Conservation (phyloP, 2,888 invertebrate species). For the Scaeva pyrastri region DNA sequence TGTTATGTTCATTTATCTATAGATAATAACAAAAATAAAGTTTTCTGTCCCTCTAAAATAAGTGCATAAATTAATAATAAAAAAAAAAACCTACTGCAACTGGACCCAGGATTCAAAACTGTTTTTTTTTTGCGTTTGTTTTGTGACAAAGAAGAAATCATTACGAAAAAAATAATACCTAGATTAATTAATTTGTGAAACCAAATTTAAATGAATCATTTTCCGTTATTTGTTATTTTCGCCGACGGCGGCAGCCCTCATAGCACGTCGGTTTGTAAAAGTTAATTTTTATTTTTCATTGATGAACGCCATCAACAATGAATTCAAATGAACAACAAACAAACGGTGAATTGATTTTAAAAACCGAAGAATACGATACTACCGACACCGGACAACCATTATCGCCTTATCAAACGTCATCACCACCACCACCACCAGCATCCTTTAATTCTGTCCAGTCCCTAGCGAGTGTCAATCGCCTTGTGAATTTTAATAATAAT, state of each 20-base stretch:
- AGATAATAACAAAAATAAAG: not conserved
- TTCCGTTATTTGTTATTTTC: slow-evolving; percentile 43
- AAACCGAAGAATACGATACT: slow-evolving; percentile 69
- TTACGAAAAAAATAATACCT: not conserved
- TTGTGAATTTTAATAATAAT: slow-evolving; percentile 61
- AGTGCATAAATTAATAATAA: slow-evolving; percentile 9
- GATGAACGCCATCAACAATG: slow-evolving; percentile 67
- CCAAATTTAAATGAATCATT: slow-evolving; percentile 29
- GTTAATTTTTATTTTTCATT: slow-evolving; percentile 1
- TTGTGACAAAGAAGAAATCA: not conserved
- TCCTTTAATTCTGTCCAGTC: slow-evolving; percentile 26
- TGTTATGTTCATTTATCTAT: not conserved
- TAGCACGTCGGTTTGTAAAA: not conserved
- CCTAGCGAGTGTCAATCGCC: not conserved
- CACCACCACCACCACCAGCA: slow-evolving; percentile 22
- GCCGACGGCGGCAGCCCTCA: slow-evolving; percentile 37
- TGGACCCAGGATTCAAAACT: not conserved
- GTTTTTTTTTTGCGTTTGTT: not conserved
- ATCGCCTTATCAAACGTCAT: slow-evolving; percentile 38
- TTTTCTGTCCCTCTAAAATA: not conserved
- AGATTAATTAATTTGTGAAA: not conserved
- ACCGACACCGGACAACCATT: slow-evolving; percentile 39
- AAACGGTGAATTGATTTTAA: slow-evolving; percentile 67
- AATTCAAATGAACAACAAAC: slow-evolving; percentile 68
- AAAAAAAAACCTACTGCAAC: not conserved